Conservation (phyloP, 1,140 invertebrate species). For the Polypedilum pembai region DNA sequence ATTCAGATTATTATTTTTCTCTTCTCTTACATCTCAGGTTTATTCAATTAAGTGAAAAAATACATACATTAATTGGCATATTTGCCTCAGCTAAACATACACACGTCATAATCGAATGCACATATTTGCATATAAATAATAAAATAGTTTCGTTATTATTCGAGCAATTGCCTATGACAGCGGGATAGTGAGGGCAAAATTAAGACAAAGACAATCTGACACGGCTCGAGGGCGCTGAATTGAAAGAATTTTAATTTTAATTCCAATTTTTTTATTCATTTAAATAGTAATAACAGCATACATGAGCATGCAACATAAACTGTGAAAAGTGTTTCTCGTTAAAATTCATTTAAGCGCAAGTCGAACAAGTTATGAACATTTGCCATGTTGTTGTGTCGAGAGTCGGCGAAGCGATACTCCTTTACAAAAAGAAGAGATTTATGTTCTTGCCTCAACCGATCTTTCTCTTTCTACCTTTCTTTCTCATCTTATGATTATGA, state of each 20-base stretch:
- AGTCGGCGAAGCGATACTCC: slow-evolving; percentile 4
- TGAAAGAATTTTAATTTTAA: not conserved
- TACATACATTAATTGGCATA: too few species aligned
- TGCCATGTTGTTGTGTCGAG: not conserved
- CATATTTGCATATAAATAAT: too few species aligned
- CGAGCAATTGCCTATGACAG: not conserved
- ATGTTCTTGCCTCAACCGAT: not conserved
- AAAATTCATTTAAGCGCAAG: not conserved
- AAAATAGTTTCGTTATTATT: not conserved
- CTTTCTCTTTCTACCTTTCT: not conserved
- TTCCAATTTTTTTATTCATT: not conserved
- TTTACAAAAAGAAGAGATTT: not conserved
- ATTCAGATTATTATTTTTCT: too few species aligned
- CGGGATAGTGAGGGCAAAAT: not conserved
- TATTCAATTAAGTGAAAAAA: too few species aligned
- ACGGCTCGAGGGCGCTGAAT: not conserved
- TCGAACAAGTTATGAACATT: not conserved
- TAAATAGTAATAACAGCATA: slow-evolving; percentile 4
- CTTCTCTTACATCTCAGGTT: too few species aligned
- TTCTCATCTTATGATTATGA: not conserved
- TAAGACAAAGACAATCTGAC: not conserved
- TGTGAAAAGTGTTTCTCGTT: slow-evolving; percentile 24
- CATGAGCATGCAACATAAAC: slow-evolving; percentile 22
- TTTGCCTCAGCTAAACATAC: too few species aligned
- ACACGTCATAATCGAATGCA: not conserved